Percentiles rank a stretch among this genome's conserved stretches.
These are phyloP conservation scores for Orgyia antiqua DNA, from an alignment of 2,888 invertebrate species.

Conservation along the genomic window DNA sequence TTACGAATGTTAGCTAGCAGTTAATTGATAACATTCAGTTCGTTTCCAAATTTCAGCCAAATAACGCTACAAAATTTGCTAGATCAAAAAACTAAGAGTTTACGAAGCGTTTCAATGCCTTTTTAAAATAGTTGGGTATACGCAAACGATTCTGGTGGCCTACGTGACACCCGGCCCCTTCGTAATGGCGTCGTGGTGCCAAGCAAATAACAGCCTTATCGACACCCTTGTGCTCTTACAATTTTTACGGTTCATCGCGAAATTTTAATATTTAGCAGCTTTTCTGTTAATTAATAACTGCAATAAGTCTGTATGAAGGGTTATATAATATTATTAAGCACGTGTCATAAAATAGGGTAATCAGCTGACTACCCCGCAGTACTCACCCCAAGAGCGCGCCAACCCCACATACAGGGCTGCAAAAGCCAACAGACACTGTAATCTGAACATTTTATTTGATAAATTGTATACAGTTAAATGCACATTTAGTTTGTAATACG, in stretches of 20 bases:
- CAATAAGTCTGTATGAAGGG: slow-evolving; percentile 10
- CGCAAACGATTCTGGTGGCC: slow-evolving; percentile 51
- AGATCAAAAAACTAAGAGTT: slow-evolving; percentile 6
- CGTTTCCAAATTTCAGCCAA: slow-evolving; percentile 45
- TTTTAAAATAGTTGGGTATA: slow-evolving; percentile 42
- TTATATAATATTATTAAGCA: slow-evolving; percentile 63
- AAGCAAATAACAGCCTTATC: slow-evolving; percentile 70
- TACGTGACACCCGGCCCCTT: slow-evolving; percentile 72
- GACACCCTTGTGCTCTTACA: slow-evolving; percentile 35
- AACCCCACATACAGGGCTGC: slow-evolving; percentile 43
- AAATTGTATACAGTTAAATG: slow-evolving; percentile 49
- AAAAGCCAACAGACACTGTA: slow-evolving; percentile 50
- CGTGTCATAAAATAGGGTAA: slow-evolving; percentile 47
- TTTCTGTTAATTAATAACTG: slow-evolving; percentile 5
- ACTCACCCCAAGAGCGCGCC: slow-evolving; percentile 66
- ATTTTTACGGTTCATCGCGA: slow-evolving; percentile 14
- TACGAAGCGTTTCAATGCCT: slow-evolving; percentile 16
- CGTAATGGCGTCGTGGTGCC: slow-evolving; percentile 71
- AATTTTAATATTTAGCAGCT: slow-evolving; percentile 2
- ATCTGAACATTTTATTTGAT: slow-evolving; percentile 68
- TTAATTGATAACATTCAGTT: slow-evolving; percentile 28
- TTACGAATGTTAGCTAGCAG: slow-evolving; percentile 5
- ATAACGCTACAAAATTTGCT: slow-evolving; percentile 27
- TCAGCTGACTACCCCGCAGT: slow-evolving; percentile 60
- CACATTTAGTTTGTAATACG: slow-evolving; percentile 46